These are phyloP conservation scores for Hypercompe scribonia DNA, from an alignment of 2,888 invertebrate species.

Conservation along the genomic window DNA sequence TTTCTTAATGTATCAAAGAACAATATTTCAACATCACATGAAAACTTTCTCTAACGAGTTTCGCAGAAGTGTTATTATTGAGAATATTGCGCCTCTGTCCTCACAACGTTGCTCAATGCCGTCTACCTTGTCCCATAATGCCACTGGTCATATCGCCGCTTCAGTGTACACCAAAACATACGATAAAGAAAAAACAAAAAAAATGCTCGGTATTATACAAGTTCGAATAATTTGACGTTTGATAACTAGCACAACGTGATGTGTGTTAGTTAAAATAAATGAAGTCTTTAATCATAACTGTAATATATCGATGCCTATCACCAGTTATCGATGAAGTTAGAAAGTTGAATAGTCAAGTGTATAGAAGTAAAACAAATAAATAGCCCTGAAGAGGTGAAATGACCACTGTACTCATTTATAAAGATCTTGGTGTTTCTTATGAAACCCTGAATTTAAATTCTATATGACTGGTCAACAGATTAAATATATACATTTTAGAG, in stretches of 20 bases:
- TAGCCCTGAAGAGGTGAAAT: neutral
- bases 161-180: neutral
- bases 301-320: neutral
- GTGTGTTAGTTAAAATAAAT: neutral
- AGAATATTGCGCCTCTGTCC: slow-evolving; percentile 35
- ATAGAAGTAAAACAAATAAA: neutral
- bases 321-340: neutral
- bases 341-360: neutral
- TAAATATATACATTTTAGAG: neutral
- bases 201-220: neutral
- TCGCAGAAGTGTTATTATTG: slow-evolving; percentile 34
- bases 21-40: slow-evolving; percentile 18
- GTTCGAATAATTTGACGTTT: neutral
- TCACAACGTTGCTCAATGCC: slow-evolving; percentile 34
- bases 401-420: neutral
- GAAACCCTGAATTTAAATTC: neutral
- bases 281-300: neutral
- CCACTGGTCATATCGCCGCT: slow-evolving; percentile 21
- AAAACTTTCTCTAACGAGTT: slow-evolving; percentile 44
- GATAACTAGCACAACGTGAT: neutral
- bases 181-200: neutral
- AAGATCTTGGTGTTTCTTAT: neutral
- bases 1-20: neutral
- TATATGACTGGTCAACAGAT: neutral
- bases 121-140: slow-evolving; percentile 47